These are phyloP conservation scores for Asteroscopus sphinx DNA, from an alignment of 2,888 invertebrate species.

Conservation along the genomic window DNA sequence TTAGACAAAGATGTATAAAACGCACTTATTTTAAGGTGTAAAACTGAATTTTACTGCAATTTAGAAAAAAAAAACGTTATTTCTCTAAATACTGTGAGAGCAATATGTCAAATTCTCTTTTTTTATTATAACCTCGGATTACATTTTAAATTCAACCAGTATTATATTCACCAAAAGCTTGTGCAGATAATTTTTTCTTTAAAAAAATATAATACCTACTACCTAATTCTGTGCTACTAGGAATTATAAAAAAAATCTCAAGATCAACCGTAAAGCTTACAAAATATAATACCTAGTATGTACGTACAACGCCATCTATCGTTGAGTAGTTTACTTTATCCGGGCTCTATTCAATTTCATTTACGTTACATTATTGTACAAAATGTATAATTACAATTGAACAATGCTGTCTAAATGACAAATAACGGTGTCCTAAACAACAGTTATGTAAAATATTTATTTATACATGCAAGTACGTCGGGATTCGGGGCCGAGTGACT, in stretches of 20 bases:
- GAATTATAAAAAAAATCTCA: too few species aligned
- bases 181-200: too few species aligned
- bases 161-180: too few species aligned
- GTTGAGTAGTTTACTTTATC: conserved; percentile 56
- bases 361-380: not conserved
- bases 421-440: conserved; percentile 67
- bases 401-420: conserved; percentile 22
- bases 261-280: too few species aligned
- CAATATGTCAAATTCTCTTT: conserved; percentile 20
- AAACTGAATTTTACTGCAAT: conserved; percentile 65
- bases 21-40: conserved; percentile 19
- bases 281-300: not conserved
- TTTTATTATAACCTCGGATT: not conserved
- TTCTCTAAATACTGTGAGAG: conserved; percentile 19
- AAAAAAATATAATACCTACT: too few species aligned
- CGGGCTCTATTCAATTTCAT: too few species aligned
- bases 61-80: conserved; percentile 54
- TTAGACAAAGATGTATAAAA: not conserved
- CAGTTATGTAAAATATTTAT: conserved; percentile 64
- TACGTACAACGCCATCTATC: conserved; percentile 60
- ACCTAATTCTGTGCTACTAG: too few species aligned
- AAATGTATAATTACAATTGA: conserved; percentile 1
- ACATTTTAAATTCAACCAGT: conserved; percentile 18
- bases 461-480: conserved; percentile 62
- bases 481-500: conserved; percentile 63